phyloP scores from a whole-genome alignment of 2,113 vertebrate genomes.

The Poeciliopsis occidentalis region DNA sequence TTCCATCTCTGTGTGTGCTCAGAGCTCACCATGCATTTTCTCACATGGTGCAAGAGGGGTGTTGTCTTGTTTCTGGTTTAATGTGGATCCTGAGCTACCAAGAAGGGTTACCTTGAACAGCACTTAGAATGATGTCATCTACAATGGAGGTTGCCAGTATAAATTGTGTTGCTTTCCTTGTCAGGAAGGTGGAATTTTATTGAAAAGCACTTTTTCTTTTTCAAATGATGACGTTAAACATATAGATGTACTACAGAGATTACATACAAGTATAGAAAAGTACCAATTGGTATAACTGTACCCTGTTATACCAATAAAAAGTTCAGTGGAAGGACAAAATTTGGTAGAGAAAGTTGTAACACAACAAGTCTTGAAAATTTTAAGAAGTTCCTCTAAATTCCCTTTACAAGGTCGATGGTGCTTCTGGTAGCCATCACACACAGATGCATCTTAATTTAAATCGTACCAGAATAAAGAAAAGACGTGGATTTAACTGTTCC shows the following conservation, averaged over 20 bases:
- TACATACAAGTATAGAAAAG: neutral
- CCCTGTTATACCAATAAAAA: too few species aligned
- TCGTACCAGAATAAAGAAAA: neutral
- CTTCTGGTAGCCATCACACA: too few species aligned
- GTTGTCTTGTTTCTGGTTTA: neutral
- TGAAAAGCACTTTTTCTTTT: neutral
- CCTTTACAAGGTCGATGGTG: too few species aligned
- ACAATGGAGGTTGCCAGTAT: neutral
- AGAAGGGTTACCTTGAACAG: conserved; percentile 3
- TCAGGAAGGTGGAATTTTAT: neutral
- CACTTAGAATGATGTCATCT: conserved; percentile 49
- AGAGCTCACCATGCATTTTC: neutral
- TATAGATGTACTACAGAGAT: neutral
- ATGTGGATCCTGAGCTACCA: neutral
- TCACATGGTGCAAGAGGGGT: neutral
- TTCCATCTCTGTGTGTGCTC: neutral
- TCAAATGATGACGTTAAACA: neutral
- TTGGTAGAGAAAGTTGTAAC: too few species aligned
- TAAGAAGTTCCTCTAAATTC: too few species aligned
- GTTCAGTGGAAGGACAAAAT: too few species aligned
- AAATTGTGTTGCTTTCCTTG: neutral
- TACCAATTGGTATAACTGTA: neutral
- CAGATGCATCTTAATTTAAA: neutral
- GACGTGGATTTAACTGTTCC: neutral
- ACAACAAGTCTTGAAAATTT: too few species aligned